Conservation (phyloP, 1,140 invertebrate species). For the Atopsyche davidsoni region DNA sequence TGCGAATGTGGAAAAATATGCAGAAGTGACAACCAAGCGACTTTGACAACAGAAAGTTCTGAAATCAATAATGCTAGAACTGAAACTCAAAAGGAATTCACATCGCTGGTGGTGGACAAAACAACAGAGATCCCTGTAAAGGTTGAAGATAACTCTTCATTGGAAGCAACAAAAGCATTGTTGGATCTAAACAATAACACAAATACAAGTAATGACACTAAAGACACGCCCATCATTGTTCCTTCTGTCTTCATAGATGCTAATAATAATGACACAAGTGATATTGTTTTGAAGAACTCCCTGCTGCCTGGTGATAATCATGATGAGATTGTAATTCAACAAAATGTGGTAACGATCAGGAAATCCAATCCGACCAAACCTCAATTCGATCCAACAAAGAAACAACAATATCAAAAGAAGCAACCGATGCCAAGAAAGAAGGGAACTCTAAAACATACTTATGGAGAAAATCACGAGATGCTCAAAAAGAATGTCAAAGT, state of each 20-base stretch:
- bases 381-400: constrained; percentile 21
- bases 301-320: not conserved
- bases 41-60: constrained; percentile 39
- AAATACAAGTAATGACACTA: constrained; percentile 28
- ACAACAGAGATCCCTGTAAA: too few relatives aligned
- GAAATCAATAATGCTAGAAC: too few relatives aligned
- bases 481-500: constrained; percentile 36
- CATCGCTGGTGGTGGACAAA: too few relatives aligned
- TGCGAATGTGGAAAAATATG: constrained; percentile 48
- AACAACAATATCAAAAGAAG: constrained; percentile 34
- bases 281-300: not conserved
- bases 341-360: constrained; percentile 4
- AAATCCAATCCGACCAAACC: constrained; percentile 19
- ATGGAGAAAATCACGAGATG: constrained; percentile 46
- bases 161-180: too few relatives aligned
- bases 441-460: constrained; percentile 46
- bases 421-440: constrained; percentile 42
- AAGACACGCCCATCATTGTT: constrained; percentile 29
- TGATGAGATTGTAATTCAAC: constrained; percentile 28
- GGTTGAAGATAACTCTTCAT: too few relatives aligned
- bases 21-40: constrained; percentile 31
- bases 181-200: too few relatives aligned
- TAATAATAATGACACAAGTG: constrained; percentile 12
- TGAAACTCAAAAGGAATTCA: constrained; percentile 18
- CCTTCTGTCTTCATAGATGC: constrained; percentile 27